Base-by-base conservation (phyloP, 2,113 vertebrate genomes). In the Pachypanchax playfairii region DNA sequence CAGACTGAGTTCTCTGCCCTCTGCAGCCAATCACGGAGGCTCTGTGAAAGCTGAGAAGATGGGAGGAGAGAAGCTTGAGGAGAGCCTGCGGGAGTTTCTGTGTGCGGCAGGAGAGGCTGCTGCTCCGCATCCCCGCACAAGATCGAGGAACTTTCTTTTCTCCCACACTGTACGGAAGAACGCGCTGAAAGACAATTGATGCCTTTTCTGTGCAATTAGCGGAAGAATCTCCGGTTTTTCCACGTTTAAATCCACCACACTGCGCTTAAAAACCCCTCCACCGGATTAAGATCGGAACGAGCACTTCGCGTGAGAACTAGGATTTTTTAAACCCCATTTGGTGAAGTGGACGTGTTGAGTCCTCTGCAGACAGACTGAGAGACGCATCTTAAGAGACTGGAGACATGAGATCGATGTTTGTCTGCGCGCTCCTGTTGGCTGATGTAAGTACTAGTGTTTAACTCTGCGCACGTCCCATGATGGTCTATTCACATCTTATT, bases 381-480 rank as follows among this genome's bases (percentile, higher is more conserved):
- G 33, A 38, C 33, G 33, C 51, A 11, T n/a, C 31, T 63, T 39
- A 43, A 83, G 70, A 85, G 68, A 49, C 74, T 38, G 70, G 13
- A 51, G 61, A 76, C 52, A 90, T 88, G 79, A 54, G 50, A 20
- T 51, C 48, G 25, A 65, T 84, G 21, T 35, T 73, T 24, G 39
- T 92, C 59, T 87, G 65, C 74, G 75, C 82, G 42, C 67, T 89
- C 28, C 70, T 92, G 73, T 75, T 92, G 26, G 26, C 87, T 9
- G 80, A 90, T 82, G 92, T 93, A 82, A 90, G 90, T 2, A 53
- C 65, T 10, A 8, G 6, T 28, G 1, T 39, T 55, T 31, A 36
- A 15, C 15, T 7, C 14, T 47, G n/a, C n/a, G n/a, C n/a, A n/a
- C n/a, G n/a, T n/a, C n/a, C n/a, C n/a, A n/a, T n/a, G n/a, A n/a